phyloP scores from a whole-genome alignment of 2,797 vertebrate species.

The Micropoecilia bifurca region DNA sequence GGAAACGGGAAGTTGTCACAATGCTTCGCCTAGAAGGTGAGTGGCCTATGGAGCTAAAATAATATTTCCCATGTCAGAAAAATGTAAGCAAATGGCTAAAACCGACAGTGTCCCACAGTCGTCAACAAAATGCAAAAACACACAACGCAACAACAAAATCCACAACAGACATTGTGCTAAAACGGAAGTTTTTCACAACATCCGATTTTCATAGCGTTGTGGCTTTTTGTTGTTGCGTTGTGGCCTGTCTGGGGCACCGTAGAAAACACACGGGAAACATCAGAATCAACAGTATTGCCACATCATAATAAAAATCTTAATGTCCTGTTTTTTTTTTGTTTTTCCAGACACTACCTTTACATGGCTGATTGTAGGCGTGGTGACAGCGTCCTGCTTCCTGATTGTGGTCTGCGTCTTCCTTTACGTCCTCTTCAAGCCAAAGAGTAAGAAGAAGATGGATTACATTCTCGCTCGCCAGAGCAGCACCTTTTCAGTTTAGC shows the following conservation, averaged over 20 bases:
- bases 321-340: not conserved
- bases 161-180: not conserved
- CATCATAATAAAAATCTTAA: not conserved
- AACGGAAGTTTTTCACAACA: not conserved
- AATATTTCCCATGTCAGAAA: not conserved
- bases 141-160: not conserved
- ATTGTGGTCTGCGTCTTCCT: constrained; percentile 68
- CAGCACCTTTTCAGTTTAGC: constrained; percentile 62
- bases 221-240: not conserved
- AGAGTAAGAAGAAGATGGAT: constrained; percentile 60
- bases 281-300: not conserved
- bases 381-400: constrained; percentile 62
- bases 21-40: constrained; percentile 86
- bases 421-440: constrained; percentile 66
- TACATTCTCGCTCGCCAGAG: constrained; percentile 77
- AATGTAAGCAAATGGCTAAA: not conserved
- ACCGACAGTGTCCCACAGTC: not conserved
- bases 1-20: constrained; percentile 69
- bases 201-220: not conserved
- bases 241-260: not conserved
- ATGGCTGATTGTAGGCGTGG: constrained; percentile 63
- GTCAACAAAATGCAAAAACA: not conserved
- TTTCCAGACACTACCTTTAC: constrained; percentile 61
- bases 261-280: not conserved
- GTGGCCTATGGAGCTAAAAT: constrained; percentile 8